Evolutionary conservation across 2,113 vertebrate genomes (phyloP).

Genomic region (Oreocharis arfaki): DNA sequence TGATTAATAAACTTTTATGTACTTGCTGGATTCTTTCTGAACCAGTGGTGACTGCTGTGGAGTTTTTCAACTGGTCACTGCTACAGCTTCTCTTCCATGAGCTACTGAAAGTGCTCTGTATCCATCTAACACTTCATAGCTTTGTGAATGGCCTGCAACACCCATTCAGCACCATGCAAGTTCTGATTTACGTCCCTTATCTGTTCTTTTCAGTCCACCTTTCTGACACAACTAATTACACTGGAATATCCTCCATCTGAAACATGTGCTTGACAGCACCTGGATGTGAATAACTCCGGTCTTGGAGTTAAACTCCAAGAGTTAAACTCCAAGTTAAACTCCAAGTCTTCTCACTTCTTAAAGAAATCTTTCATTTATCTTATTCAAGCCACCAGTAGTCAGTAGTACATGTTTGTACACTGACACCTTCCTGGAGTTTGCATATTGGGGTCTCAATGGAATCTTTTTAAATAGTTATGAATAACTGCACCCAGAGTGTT

Average conservation of each 20-base stretch:
- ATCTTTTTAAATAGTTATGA: background rate
- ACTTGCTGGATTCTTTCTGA: background rate
- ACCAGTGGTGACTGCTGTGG: background rate
- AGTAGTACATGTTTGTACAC: background rate
- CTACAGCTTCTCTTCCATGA: background rate
- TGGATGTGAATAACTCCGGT: background rate
- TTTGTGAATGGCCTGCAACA: background rate
- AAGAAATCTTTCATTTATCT: background rate
- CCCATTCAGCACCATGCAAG: background rate
- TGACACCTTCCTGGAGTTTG: background rate
- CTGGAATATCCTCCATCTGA: background rate
- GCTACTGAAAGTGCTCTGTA: background rate
- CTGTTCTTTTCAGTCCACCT: background rate
- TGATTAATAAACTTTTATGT: background rate
- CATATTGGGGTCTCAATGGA: fast-evolving
- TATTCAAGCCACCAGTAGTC: background rate
- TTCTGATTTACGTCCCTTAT: background rate
- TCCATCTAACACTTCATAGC: fast-evolving
- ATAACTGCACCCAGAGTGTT: background rate
- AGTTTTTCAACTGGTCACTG: background rate
- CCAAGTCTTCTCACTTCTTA: background rate
- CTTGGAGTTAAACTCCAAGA: background rate
- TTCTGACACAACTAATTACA: background rate
- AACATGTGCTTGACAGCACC: background rate
- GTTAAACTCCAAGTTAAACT: no score